phyloP scores from a whole-genome alignment of 2,113 vertebrate genomes.

The Talpa occidentalis region DNA sequence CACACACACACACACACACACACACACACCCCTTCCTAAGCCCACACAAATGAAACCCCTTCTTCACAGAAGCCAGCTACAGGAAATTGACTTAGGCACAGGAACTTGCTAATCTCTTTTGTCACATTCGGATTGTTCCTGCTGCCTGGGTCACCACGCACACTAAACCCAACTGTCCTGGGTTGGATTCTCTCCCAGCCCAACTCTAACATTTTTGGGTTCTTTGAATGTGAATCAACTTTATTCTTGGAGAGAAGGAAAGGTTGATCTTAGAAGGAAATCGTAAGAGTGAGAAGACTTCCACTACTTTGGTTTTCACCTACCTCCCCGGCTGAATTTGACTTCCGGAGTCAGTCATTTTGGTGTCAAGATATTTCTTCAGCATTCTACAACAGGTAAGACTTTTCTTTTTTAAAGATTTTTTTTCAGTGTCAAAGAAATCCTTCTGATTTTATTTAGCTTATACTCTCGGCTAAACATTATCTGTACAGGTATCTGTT shows the following conservation, averaged over 20 bases:
- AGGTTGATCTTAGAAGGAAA: neutral
- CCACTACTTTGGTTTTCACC: neutral
- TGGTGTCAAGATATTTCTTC: constrained; percentile 49
- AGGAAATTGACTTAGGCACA: constrained; percentile 85
- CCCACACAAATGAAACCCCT: constrained; percentile 76
- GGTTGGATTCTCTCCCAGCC: neutral
- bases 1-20: constrained; percentile 33
- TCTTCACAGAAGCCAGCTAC: constrained; percentile 76
- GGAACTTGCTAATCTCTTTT: constrained; percentile 74
- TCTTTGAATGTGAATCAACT: neutral
- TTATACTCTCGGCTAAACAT: neutral
- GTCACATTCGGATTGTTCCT: constrained; percentile 68
- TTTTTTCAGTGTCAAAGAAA: neutral
- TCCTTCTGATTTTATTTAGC: constrained; percentile 4
- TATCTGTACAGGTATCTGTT: neutral
- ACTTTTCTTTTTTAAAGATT: neutral
- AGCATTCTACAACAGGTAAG: constrained; percentile 64
- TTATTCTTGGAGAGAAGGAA: neutral
- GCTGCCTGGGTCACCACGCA: constrained; percentile 43
- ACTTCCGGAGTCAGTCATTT: constrained; percentile 75
- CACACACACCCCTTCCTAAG: constrained; percentile 48
- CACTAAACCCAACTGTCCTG: neutral
- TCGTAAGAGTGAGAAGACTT: neutral
- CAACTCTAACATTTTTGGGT: neutral
- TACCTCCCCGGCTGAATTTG: neutral